Conservation (phyloP, 1,140 invertebrate genomes). For the Rhagoletis zephyria region DNA sequence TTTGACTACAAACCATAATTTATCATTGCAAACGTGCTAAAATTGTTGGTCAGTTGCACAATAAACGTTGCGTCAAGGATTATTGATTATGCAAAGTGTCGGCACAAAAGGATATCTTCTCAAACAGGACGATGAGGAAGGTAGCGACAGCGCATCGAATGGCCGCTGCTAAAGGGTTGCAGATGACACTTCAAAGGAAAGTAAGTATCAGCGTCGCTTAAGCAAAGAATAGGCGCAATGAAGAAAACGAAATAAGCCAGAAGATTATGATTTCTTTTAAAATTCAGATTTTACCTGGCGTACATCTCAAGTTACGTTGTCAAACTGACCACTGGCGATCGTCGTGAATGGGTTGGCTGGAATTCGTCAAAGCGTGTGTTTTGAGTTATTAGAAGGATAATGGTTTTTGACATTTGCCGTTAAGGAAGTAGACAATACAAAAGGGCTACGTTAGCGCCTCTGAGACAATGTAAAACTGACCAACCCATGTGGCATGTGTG, state of each 20-base stretch:
- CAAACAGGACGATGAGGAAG: constrained; percentile 4
- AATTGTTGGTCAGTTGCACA: constrained; percentile 66
- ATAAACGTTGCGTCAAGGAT: constrained; percentile 71
- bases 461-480: not conserved
- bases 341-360: constrained; percentile 2
- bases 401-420: constrained; percentile 64
- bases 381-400: constrained; percentile 72
- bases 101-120: constrained; percentile 41
- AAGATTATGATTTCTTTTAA: constrained; percentile 7
- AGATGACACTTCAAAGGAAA: constrained; percentile 1
- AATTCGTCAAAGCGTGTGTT: constrained; percentile 67
- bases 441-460: not conserved
- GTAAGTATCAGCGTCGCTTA: constrained; percentile 4
- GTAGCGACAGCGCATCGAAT: not conserved
- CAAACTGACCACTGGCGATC: constrained; percentile 54
- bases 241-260: not conserved
- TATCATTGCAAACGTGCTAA: constrained; percentile 71
- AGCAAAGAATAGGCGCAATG: constrained; percentile 30
- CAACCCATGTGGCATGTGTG: constrained; percentile 21
- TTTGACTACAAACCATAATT: constrained; percentile 74
- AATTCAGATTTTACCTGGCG: not conserved
- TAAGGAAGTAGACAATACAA: constrained; percentile 38
- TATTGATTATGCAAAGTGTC: constrained; percentile 73
- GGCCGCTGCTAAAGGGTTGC: constrained; percentile 11
- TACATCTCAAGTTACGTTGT: constrained; percentile 26